phyloP scores from a whole-genome alignment of 1,140 invertebrate species.

The Idris sp. region DNA sequence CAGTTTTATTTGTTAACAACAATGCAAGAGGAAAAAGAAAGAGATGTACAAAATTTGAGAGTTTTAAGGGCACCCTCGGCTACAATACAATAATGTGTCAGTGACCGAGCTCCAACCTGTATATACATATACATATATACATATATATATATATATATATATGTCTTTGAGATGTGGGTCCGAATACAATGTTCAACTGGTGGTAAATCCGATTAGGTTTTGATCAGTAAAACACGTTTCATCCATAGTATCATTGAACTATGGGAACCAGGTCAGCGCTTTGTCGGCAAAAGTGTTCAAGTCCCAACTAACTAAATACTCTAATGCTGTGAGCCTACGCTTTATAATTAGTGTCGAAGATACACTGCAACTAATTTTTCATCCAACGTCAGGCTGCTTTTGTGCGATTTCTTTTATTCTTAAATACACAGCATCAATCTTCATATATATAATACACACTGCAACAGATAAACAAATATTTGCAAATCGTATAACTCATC shows the following conservation, averaged over 20 bases:
- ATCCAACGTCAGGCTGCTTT: too few relatives aligned
- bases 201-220: constrained; percentile 54
- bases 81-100: constrained; percentile 31
- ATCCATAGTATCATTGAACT: constrained; percentile 47
- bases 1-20: too few relatives aligned
- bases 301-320: constrained; percentile 8
- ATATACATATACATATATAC: too few relatives aligned
- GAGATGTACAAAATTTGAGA: neutral
- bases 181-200: constrained; percentile 47
- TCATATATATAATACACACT: too few relatives aligned
- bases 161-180: constrained; percentile 42
- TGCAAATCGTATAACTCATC: too few relatives aligned
- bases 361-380: neutral
- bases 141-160: too few relatives aligned
- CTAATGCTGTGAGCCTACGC: neutral
- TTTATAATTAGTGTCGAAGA: constrained; percentile 9
- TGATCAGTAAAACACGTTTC: constrained; percentile 44
- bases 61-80: neutral
- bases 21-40: neutral
- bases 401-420: too few relatives aligned
- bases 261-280: constrained; percentile 41
- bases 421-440: too few relatives aligned
- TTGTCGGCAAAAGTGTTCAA: constrained; percentile 45
- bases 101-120: constrained; percentile 18
- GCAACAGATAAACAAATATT: too few relatives aligned